Evolutionary conservation across 2,888 invertebrate species (phyloP), one percentile per base, ranked within the genome.

Genomic region (Dinocampus coccinellae): DNA sequence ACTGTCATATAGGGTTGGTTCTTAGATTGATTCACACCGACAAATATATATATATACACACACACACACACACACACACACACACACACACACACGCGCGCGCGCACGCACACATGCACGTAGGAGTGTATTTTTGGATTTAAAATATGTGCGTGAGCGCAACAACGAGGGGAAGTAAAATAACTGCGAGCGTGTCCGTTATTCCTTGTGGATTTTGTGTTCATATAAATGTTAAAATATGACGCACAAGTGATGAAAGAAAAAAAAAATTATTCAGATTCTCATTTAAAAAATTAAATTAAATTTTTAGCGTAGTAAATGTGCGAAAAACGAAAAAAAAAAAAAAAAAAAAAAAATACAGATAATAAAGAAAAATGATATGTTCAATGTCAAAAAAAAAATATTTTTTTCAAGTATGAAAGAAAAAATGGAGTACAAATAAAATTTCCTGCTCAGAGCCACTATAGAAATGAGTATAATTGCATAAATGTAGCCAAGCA

Each of bases 71-170:
- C 42, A 36, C 57, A 57, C 10, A n/a, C 64, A 65, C 64, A 36
- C 65, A 9, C 20, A 65, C 29, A 29, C 3, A n/a, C n/a, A n/a
- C n/a, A n/a, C n/a, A n/a, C n/a, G 47, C 22, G 10, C 22, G 29
- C n/a, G 52, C 11, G 52, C 57, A 33, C 10, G 22, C 16, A 52
- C 9, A 29, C 29, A 16, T 58, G 65, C 64, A 64, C 64, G 62
- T 70, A 64, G n/a, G n/a, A n/a, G n/a, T n/a, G n/a, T n/a, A n/a
- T 64, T 70, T 70, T 64, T 55, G 64, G 64, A 63, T n/a, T n/a
- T 29, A 29, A 29, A 4, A 70, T 65, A 60, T 34, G 64, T 64
- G 64, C 57, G 58, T 47, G 33, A 22, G 24, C 65, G 33, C 63
- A 42, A 58, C 39, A 34, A 58, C 16, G 70, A 42, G 57, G n/a